Conservation (phyloP, 2,888 invertebrate species). For the Eristalis pertinax region DNA sequence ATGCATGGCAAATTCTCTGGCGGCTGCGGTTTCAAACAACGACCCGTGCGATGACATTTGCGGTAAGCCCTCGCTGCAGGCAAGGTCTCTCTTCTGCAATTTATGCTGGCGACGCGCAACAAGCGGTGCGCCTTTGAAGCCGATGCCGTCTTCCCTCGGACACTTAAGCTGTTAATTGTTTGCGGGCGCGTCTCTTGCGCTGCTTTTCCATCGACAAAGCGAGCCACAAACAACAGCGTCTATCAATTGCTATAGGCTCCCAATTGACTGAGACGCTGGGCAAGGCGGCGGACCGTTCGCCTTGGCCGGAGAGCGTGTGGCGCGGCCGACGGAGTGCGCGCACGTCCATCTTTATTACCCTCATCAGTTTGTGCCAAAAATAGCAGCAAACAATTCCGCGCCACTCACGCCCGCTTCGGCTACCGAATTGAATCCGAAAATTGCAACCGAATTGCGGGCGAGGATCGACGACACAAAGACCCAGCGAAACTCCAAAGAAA, state of each 20-base stretch:
- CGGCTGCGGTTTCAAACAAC: no score
- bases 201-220: neutral
- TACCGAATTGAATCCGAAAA: conserved; percentile 66
- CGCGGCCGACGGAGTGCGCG: conserved; percentile 7
- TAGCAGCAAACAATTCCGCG: conserved; percentile 38
- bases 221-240: neutral
- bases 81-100: no score
- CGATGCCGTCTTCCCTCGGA: neutral
- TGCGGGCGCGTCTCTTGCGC: neutral
- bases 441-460: conserved; percentile 50
- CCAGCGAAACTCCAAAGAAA: conserved; percentile 29
- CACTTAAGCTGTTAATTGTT: neutral
- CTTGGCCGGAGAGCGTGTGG: no score
- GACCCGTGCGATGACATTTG: no score
- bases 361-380: conserved; percentile 62
- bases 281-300: neutral
- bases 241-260: neutral
- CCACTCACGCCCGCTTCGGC: conserved; percentile 26
- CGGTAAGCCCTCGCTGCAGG: no score
- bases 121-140: neutral
- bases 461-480: conserved; percentile 11
- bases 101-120: neutral
- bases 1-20: no score
- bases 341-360: conserved; percentile 53
- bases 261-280: conserved; percentile 32